A percentile compares a stretch with the other conserved stretches of the same genome.
phyloP scores from a whole-genome alignment of 1,140 invertebrate species.

The Heliconius melpomene region DNA sequence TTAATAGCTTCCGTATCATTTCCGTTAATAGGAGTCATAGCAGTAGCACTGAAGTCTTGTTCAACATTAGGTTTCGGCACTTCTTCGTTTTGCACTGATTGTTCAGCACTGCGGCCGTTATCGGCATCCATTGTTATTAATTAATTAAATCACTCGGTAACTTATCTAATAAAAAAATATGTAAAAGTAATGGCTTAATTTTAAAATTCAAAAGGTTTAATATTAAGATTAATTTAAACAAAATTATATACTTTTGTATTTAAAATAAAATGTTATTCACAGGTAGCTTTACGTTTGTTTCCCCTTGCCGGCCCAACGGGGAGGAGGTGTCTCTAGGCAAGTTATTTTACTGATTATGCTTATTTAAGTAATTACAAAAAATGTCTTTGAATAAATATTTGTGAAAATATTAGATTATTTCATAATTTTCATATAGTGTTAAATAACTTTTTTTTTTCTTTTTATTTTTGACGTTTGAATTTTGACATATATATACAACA shows the following conservation, averaged over 20 bases:
- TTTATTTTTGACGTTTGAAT: neutral
- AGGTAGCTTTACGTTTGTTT: too few relatives aligned
- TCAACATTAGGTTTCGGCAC: slow-evolving; percentile 33
- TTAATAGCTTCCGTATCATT: slow-evolving; percentile 36
- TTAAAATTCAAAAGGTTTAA: too few relatives aligned
- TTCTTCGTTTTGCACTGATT: slow-evolving; percentile 40
- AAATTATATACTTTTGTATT: too few relatives aligned
- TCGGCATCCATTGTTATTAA: slow-evolving; percentile 38
- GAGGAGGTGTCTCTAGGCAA: too few relatives aligned
- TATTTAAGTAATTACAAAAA: neutral
- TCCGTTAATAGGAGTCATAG: slow-evolving; percentile 24
- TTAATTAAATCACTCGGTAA: neutral
- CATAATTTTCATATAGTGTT: too few relatives aligned
- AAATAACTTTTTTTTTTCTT: neutral
- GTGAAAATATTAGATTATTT: neutral
- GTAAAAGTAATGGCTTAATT: too few relatives aligned
- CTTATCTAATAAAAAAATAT: neutral
- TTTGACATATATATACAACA: neutral
- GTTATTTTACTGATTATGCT: neutral
- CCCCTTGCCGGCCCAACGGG: too few relatives aligned
- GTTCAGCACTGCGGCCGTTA: slow-evolving; percentile 15
- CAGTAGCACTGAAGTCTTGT: slow-evolving; percentile 24
- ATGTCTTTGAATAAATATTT: neutral
- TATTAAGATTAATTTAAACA: too few relatives aligned
- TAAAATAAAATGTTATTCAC: too few relatives aligned